Percentiles rank a stretch among this genome's conserved stretches.
Evolutionary conservation across 2,888 invertebrate genomes (phyloP).

Genomic region (Cephus nigrinus): DNA sequence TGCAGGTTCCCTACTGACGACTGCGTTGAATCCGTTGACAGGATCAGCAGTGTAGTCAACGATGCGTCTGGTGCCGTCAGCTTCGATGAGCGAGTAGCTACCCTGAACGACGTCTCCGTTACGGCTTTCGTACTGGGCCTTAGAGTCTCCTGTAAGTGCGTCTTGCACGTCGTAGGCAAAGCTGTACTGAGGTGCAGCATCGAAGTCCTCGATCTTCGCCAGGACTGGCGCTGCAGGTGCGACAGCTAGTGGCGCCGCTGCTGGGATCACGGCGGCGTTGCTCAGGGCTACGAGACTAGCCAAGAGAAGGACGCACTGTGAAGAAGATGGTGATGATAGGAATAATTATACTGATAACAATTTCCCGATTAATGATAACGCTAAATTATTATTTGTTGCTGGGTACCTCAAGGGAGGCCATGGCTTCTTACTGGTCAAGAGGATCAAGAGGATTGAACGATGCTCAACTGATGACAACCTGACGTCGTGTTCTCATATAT

Average conservation of each 20-base stretch:
- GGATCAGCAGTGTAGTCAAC: conserved; percentile 27
- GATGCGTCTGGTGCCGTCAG: conserved; percentile 16
- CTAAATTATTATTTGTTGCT: too few species aligned
- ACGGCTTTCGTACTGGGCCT: conserved; percentile 31
- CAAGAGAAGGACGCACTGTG: conserved; percentile 42
- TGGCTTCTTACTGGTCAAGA: too few species aligned
- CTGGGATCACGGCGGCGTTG: conserved; percentile 59
- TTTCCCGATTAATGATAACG: background rate
- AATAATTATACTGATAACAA: background rate
- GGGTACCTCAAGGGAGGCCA: too few species aligned
- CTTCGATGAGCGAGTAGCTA: conserved; percentile 17
- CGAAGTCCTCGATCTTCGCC: conserved; percentile 35
- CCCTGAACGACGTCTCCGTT: conserved; percentile 22
- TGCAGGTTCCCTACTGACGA: conserved; percentile 58
- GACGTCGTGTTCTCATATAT: conserved; percentile 27
- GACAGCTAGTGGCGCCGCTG: conserved; percentile 15
- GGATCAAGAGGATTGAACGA: conserved; percentile 5
- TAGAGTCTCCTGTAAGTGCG: conserved; percentile 32
- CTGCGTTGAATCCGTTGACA: conserved; percentile 58
- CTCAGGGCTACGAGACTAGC: conserved; percentile 55
- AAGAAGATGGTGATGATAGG: background rate
- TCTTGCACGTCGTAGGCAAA: conserved; percentile 41
- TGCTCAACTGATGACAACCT: conserved; percentile 25
- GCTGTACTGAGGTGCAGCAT: conserved; percentile 38
- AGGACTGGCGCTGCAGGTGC: conserved; percentile 29